Evolutionary conservation across 2,888 invertebrate genomes (phyloP).

Genomic region (Drepana falcataria): DNA sequence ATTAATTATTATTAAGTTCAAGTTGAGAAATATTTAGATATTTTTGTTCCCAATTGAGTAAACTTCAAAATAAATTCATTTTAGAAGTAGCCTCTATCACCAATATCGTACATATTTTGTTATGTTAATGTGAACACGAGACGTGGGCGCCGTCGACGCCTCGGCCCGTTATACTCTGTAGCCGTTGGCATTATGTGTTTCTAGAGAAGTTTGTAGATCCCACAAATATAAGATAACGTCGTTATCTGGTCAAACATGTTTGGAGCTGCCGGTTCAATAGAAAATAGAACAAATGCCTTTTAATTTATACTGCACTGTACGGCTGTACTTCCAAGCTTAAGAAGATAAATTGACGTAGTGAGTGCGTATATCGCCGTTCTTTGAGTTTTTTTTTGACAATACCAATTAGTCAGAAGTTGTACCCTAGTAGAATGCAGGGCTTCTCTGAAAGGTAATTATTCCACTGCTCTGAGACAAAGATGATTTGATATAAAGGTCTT

Average conservation of each 20-base stretch:
- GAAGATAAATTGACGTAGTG: no score
- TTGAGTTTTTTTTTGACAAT: no score
- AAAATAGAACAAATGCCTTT: neutral
- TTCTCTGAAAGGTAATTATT: neutral
- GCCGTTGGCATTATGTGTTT: neutral
- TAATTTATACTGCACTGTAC: neutral
- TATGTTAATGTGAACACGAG: neutral
- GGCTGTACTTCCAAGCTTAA: no score
- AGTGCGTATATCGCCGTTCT: no score
- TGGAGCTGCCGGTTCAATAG: constrained; percentile 11
- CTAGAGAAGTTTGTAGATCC: neutral
- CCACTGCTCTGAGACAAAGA: no score
- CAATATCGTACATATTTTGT: neutral
- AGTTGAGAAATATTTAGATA: no score
- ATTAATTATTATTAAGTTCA: no score
- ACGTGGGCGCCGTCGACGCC: constrained; percentile 20
- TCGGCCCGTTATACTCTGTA: neutral
- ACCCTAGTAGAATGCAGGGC: no score
- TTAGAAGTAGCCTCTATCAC: neutral
- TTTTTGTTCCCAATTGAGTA: no score
- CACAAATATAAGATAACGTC: constrained; percentile 18
- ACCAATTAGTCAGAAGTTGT: no score
- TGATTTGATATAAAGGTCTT: no score
- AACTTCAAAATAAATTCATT: neutral
- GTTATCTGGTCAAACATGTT: constrained; percentile 15